Evolutionary conservation across 2,888 invertebrate genomes (phyloP).

Genomic region (Julus scandinavius): DNA sequence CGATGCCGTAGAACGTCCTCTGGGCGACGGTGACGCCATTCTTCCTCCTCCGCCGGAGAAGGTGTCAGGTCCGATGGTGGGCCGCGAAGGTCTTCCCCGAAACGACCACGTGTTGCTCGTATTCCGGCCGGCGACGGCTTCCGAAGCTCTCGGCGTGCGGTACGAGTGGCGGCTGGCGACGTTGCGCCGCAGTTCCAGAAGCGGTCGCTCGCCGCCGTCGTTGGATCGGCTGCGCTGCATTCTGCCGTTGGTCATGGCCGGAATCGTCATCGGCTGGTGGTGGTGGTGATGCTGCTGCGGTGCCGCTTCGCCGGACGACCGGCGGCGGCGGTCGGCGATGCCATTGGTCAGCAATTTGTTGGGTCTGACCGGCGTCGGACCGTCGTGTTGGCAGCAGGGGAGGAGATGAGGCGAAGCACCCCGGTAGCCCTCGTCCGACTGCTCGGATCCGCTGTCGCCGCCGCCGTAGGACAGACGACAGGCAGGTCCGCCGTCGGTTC

Average conservation of each 20-base stretch:
- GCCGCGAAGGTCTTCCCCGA: not conserved
- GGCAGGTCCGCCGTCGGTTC: no score
- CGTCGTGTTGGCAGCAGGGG: no score
- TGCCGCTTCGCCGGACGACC: no score
- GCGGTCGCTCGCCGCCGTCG: not conserved
- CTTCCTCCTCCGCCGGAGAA: not conserved
- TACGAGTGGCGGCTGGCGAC: not conserved
- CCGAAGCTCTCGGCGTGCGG: not conserved
- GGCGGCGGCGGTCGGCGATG: no score
- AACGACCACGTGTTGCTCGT: not conserved
- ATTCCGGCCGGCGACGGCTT: not conserved
- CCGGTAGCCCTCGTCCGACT: not conserved
- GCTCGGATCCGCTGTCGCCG: not conserved
- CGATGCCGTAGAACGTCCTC: not conserved
- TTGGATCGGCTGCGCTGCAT: not conserved
- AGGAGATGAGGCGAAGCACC: no score
- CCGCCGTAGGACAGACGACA: not conserved
- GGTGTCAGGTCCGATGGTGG: not conserved
- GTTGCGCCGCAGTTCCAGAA: not conserved
- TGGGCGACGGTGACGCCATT: not conserved
- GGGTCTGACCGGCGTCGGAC: no score
- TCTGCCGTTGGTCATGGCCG: not conserved
- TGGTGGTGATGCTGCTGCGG: not conserved
- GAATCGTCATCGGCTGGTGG: not conserved
- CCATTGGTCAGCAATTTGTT: no score